Evolutionary conservation across 2,888 invertebrate species (phyloP), one percentile per base, ranked within the genome.

Genomic region (Rhabditoides inermis): DNA sequence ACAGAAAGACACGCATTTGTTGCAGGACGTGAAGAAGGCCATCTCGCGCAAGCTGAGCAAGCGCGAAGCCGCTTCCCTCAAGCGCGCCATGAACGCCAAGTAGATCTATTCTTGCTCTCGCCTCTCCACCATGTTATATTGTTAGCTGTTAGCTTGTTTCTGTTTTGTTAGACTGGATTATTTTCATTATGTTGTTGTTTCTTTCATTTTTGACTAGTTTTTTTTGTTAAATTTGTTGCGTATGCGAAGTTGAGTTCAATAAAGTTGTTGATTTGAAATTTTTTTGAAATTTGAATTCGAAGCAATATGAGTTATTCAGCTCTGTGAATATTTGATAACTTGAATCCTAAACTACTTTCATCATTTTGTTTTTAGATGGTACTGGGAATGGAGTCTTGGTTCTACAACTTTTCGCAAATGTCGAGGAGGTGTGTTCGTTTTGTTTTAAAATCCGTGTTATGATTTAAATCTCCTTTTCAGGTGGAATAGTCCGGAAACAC

Each of bases 21-120:
- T 71, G 53, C 72, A 68, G 49, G 59, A 60, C n/a, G 61, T 69
- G 44, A 66, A 67, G 59, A 69, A 73, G 55, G 63, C 55, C 10
- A 60, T 72, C 51, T 66, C 68, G 50, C 60, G 73, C 18, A 58
- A 60, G 0, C 51, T 74, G 45, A 70, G 65, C 28, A 73, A 70
- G 39, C 56, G 60, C 18, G 73, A 73, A 45, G n/a, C n/a, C n/a
- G n/a, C n/a, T n/a, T n/a, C n/a, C n/a, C n/a, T n/a, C n/a, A n/a
- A n/a, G n/a, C n/a, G n/a, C n/a, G n/a, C n/a, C n/a, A n/a, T n/a
- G n/a, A n/a, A n/a, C n/a, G n/a, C n/a, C n/a, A n/a, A n/a, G n/a
- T n/a, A n/a, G n/a, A n/a, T n/a, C n/a, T n/a, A n/a, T n/a, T n/a
- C n/a, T n/a, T n/a, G n/a, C n/a, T n/a, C n/a, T n/a, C n/a, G n/a